phyloP scores from a whole-genome alignment of 2,113 vertebrate genomes.

The Oreochromis niloticus region DNA sequence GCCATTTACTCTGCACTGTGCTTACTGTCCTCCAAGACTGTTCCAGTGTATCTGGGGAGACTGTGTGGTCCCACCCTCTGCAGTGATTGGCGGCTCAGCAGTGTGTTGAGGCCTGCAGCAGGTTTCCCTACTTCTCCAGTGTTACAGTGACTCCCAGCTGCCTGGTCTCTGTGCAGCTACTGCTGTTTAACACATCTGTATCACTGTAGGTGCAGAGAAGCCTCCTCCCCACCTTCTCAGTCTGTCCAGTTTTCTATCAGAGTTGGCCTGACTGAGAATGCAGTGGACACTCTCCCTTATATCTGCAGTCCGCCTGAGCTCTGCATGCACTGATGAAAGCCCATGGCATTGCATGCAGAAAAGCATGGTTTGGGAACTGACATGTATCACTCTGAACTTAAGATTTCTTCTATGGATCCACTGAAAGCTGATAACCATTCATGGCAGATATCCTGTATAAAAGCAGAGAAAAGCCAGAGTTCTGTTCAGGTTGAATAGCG shows the following conservation, averaged over 20 bases:
- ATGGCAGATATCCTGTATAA: background rate
- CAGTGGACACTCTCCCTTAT: constrained; percentile 20
- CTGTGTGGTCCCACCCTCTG: constrained; percentile 48
- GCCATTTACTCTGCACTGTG: background rate
- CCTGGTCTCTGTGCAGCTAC: background rate
- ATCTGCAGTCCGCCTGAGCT: constrained; percentile 52
- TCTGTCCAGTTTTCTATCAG: constrained; percentile 21
- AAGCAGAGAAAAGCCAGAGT: background rate
- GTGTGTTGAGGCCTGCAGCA: constrained; percentile 26
- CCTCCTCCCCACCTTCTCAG: constrained; percentile 31
- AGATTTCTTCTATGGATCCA: background rate
- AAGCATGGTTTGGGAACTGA: constrained; percentile 62
- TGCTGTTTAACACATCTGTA: background rate
- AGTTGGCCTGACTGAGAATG: constrained; percentile 36
- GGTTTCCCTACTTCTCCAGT: constrained; percentile 46
- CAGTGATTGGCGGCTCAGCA: constrained; percentile 39
- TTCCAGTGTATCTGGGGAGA: background rate
- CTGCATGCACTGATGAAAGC: constrained; percentile 64
- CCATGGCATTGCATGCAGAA: constrained; percentile 63
- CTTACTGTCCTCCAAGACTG: background rate
- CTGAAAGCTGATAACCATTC: background rate
- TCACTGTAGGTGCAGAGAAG: constrained; percentile 49
- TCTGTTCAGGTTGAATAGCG: background rate
- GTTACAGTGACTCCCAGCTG: constrained; percentile 18
- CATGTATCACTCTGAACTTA: constrained; percentile 38